Evolutionary conservation across 1,140 invertebrate genomes (phyloP), one percentile per base, ranked within the genome.

Genomic region (Odontomachus brunneus): DNA sequence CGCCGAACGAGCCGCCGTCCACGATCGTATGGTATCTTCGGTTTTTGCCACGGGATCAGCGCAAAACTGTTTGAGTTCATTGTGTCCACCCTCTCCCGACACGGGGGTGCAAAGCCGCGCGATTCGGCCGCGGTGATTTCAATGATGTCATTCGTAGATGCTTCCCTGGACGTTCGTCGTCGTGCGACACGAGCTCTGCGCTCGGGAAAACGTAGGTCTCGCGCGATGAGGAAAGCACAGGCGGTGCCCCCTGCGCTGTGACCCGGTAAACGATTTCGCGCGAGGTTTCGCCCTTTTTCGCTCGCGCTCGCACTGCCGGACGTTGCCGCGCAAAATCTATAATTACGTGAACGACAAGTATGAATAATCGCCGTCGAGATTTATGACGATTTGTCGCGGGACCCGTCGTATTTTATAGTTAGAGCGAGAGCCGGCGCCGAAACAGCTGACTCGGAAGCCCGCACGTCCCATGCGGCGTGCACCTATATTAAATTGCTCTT

Each of bases 1-100:
- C 57, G 57, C 75, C 71, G 60, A 71, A 82, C 87, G 81, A 88
- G 65, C 69, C 62, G 51, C 55, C 75, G 38, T 72, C 65, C 82
- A 74, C 88, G 78, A 87, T 89, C 85, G 53, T 89, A 85, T 44
- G 85, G 75, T 67, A 87, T 87, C 83, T 81, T 87, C 44, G 74
- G 26, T 85, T 82, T 83, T 69, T 78, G 48, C 69, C n/a, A 2
- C 65, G 83, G 26, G 73, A 87, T 69, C 60, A 26, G 19, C 44
- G 19, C 12, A 22, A 9, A 69, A 1, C 69, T n/a, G 38, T 63
- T 44, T 19, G 14, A 24, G 5, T 26, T 57, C 24, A 33, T 59
- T 49, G 24, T 76, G n/a, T n/a, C n/a, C n/a, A n/a, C 29, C 48
- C 38, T 22, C 2, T 11, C 22, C 29, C 38, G 60, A 17, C 3